These are phyloP conservation scores for Drosophila sulfurigaster DNA, from an alignment of 1,140 invertebrate species.

Conservation along the genomic window DNA sequence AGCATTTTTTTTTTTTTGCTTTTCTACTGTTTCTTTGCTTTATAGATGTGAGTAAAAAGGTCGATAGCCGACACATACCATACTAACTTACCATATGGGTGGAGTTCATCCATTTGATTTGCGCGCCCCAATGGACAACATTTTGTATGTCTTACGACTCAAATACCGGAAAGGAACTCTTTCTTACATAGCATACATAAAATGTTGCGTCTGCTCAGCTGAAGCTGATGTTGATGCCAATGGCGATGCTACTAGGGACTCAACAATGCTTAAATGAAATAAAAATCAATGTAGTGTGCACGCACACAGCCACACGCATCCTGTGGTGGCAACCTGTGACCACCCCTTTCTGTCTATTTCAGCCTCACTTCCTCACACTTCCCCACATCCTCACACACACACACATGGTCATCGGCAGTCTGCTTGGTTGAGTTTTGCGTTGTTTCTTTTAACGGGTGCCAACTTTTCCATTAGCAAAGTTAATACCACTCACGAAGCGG, in stretches of 20 bases:
- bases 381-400: neutral
- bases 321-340: neutral
- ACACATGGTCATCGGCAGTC: neutral
- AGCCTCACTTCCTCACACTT: conserved; percentile 6
- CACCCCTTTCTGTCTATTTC: conserved; percentile 2
- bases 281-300: conserved; percentile 47
- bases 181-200: conserved; percentile 32
- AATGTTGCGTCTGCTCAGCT: conserved; percentile 18
- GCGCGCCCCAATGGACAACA: conserved; percentile 20
- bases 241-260: conserved; percentile 5
- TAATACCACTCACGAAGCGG: conserved; percentile 12
- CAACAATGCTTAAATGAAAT: conserved; percentile 36
- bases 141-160: conserved; percentile 27
- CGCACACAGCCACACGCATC: conserved; percentile 3
- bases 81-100: neutral
- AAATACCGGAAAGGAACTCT: conserved; percentile 48
- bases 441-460: conserved; percentile 12
- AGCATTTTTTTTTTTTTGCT: neutral
- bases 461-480: conserved; percentile 72
- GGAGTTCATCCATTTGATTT: conserved; percentile 44
- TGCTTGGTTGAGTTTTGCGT: conserved; percentile 13
- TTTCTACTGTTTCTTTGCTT: neutral
- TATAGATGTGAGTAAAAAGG: conserved; percentile 17
- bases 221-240: neutral
- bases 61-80: conserved; percentile 10